A percentile compares a stretch with the other conserved stretches of the same genome.
Conservation (phyloP, 2,888 invertebrate species). For the Trichopoda pennipes region DNA sequence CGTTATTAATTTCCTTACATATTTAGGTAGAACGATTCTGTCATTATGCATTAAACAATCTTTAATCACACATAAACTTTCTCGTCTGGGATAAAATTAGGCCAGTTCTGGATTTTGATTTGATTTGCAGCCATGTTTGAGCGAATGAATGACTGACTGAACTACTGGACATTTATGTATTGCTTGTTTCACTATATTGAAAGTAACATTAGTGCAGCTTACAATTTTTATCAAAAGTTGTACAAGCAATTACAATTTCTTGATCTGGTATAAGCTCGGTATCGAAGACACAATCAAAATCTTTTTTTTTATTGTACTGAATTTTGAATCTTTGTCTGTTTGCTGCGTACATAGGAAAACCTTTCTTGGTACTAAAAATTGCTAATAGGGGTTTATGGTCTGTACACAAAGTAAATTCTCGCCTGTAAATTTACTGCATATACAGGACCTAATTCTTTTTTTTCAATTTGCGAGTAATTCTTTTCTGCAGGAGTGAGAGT, state of each 20-base stretch:
- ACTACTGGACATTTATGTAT: no score
- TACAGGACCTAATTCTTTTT: neutral
- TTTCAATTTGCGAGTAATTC: constrained; percentile 18
- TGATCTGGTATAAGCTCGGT: constrained; percentile 9
- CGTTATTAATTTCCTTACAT: neutral
- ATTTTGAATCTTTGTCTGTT: neutral
- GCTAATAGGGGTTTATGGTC: constrained; percentile 52
- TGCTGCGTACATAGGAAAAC: constrained; percentile 47
- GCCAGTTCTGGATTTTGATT: no score
- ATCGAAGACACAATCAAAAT: constrained; percentile 21
- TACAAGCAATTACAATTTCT: constrained; percentile 13
- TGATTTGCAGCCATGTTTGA: no score
- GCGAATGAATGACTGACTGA: no score
- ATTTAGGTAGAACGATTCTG: no score
- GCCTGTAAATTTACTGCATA: constrained; percentile 5
- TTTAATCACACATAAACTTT: no score
- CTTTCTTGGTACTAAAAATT: constrained; percentile 46
- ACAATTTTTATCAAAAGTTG: no score
- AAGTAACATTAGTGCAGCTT: no score
- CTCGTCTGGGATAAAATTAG: no score
- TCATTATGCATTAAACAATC: no score
- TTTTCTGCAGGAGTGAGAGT: constrained; percentile 12
- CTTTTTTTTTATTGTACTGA: neutral
- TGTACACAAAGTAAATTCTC: constrained; percentile 36
- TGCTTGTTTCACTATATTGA: no score